Evolutionary conservation across 2,797 vertebrate genomes (phyloP).

Genomic region (Danio kyathit): DNA sequence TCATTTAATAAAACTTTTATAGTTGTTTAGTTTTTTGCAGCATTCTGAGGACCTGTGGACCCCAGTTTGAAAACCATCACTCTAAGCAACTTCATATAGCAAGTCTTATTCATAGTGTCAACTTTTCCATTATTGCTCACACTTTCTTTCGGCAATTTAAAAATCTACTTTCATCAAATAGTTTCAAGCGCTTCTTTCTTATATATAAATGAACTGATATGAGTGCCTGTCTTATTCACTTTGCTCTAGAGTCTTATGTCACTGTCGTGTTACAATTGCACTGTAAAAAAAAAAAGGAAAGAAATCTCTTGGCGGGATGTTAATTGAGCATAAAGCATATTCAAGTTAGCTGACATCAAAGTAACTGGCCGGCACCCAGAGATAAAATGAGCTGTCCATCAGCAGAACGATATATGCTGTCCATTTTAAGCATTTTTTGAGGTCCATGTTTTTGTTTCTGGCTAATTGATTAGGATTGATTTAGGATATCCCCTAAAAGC

Average conservation of each 20-base stretch:
- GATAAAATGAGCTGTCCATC: conserved; percentile 28
- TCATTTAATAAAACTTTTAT: no score
- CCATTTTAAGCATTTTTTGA: conserved; percentile 10
- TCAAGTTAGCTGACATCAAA: conserved; percentile 36
- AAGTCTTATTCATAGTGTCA: neutral
- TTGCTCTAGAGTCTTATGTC: neutral
- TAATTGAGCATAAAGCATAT: conserved; percentile 40
- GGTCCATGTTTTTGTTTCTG: conserved; percentile 9
- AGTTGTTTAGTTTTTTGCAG: no score
- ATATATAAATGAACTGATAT: no score
- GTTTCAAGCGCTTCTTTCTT: neutral
- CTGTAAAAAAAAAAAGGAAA: conserved; percentile 18
- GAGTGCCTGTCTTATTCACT: no score
- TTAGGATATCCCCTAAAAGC: neutral
- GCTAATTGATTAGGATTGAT: neutral
- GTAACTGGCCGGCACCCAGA: conserved; percentile 14
- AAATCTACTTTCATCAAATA: neutral
- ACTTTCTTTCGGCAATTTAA: neutral
- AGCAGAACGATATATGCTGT: neutral
- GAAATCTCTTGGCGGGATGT: conserved; percentile 8
- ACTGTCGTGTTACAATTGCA: conserved; percentile 14
- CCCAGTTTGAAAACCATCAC: no score
- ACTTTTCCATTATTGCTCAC: neutral
- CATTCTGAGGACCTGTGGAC: no score
- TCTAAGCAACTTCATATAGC: neutral